A percentile compares a stretch with the other conserved stretches of the same genome.
Evolutionary conservation across 2,888 invertebrate genomes (phyloP).

Genomic region (Monoplex corrugatus): DNA sequence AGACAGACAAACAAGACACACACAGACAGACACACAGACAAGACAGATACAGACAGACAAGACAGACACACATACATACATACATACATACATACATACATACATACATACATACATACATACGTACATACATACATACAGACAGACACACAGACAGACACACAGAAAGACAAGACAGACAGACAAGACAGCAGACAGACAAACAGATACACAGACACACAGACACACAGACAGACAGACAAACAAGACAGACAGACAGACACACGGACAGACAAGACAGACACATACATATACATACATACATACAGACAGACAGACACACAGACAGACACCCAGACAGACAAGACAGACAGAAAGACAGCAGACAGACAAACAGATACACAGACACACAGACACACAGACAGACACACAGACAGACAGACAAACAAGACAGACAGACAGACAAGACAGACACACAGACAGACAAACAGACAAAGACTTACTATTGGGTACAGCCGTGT

Average conservation of each 20-base stretch:
- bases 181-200: background rate
- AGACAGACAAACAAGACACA: background rate
- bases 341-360: no score
- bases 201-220: background rate
- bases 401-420: no score
- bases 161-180: background rate
- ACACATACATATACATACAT: no score
- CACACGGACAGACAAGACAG: no score
- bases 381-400: no score
- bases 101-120: constrained; percentile 9
- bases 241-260: no score
- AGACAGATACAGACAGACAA: background rate
- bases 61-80: background rate
- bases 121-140: background rate
- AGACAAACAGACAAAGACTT: background rate
- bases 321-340: no score
- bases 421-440: no score
- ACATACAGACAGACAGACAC: no score
- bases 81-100: background rate
- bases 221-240: background rate
- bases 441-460: no score
- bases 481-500: background rate
- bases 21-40: background rate
- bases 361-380: no score
- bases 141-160: background rate